phyloP scores from a whole-genome alignment of 1,140 invertebrate species.

The Drosophila pruinosa region DNA sequence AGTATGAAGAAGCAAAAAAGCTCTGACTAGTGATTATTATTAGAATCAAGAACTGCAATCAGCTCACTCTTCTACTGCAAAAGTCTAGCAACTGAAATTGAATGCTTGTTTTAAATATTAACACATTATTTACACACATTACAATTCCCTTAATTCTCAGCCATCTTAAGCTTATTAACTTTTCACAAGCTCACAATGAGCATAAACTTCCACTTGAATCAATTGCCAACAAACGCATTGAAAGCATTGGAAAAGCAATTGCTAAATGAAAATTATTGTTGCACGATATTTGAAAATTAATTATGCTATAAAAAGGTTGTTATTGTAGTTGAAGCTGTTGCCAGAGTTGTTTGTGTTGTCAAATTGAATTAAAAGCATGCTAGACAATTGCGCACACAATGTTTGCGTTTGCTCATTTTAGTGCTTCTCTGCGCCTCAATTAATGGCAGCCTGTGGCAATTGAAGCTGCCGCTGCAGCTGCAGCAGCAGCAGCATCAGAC shows the following conservation, averaged over 20 bases:
- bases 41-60: too few relatives aligned
- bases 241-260: constrained; percentile 14
- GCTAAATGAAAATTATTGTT: constrained; percentile 32
- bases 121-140: background rate
- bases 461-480: constrained; percentile 1
- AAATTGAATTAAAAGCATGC: constrained; percentile 47
- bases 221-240: background rate
- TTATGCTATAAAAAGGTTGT: constrained; percentile 9
- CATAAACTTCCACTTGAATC: background rate
- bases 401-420: constrained; percentile 25
- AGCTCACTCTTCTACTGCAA: too few relatives aligned
- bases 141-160: background rate
- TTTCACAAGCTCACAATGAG: background rate
- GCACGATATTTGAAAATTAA: constrained; percentile 44
- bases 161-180: background rate
- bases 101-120: background rate
- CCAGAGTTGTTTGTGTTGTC: constrained; percentile 3
- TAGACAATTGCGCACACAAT: constrained; percentile 32
- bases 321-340: constrained; percentile 9
- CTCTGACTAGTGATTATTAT: too few relatives aligned
- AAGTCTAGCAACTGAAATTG: background rate
- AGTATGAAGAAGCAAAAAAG: too few relatives aligned
- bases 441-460: constrained; percentile 37
- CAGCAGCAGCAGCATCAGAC: background rate
- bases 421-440: constrained; percentile 34